phyloP scores from a whole-genome alignment of 2,113 vertebrate genomes.

The Cyprinodon brontotheroides region DNA sequence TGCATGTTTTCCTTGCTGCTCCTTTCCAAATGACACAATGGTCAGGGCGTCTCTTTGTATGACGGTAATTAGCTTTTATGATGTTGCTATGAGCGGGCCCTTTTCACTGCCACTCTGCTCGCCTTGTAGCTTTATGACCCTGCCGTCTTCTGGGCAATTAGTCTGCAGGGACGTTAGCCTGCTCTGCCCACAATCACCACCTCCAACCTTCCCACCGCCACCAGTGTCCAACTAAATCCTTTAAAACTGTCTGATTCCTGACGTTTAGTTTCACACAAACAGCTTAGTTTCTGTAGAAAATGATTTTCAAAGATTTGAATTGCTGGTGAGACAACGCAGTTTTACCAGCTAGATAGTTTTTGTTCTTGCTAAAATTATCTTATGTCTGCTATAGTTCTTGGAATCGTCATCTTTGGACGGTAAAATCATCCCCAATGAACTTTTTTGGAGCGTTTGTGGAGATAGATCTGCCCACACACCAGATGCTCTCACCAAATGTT shows the following conservation, averaged over 20 bases:
- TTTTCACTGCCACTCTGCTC: slow-evolving; percentile 77
- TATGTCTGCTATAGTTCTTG: slow-evolving; percentile 18
- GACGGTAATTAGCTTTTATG: slow-evolving; percentile 94
- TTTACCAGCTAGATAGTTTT: slow-evolving; percentile 21
- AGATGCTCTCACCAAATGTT: slow-evolving; percentile 19
- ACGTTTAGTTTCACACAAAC: slow-evolving; percentile 14
- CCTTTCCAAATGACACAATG: slow-evolving; percentile 82
- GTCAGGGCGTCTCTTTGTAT: slow-evolving; percentile 83
- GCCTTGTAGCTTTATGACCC: slow-evolving; percentile 83
- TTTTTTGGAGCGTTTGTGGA: slow-evolving; percentile 28
- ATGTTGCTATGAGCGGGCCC: slow-evolving; percentile 83
- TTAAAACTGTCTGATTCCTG: slow-evolving; percentile 23
- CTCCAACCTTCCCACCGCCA: not conserved
- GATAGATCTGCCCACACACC: slow-evolving; percentile 33
- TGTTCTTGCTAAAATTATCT: not conserved
- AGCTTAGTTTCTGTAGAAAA: not conserved
- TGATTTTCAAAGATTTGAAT: not conserved
- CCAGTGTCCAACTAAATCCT: slow-evolving; percentile 31
- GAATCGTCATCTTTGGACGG: slow-evolving; percentile 31
- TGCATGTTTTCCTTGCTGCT: slow-evolving; percentile 51
- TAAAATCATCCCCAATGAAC: slow-evolving; percentile 21
- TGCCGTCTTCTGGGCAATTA: slow-evolving; percentile 84
- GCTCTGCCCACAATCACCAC: slow-evolving; percentile 17
- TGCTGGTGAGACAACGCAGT: not conserved
- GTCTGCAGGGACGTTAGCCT: slow-evolving; percentile 35